A percentile compares a stretch with the other conserved stretches of the same genome.
These are phyloP conservation scores for Acanthopleura granulata DNA, from an alignment of 2,888 invertebrate genomes.

Conservation along the genomic window DNA sequence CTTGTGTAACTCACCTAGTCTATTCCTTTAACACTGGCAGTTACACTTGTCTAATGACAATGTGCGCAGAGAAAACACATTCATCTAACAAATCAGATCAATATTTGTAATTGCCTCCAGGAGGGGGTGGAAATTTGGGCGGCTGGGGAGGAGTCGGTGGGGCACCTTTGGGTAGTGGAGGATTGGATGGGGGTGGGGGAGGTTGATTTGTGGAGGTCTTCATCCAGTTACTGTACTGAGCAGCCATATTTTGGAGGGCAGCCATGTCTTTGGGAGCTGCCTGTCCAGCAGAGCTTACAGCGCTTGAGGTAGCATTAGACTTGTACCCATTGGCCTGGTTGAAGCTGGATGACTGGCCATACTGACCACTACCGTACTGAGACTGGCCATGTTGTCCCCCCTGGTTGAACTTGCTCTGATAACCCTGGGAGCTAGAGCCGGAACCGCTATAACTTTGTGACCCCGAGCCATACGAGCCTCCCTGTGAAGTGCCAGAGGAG, in stretches of 20 bases:
- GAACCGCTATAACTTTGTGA: not conserved
- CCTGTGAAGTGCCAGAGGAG: not conserved
- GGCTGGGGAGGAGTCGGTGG: constrained; percentile 33
- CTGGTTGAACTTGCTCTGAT: not conserved
- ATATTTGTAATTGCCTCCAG: constrained; percentile 18
- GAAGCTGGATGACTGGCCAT: constrained; percentile 6
- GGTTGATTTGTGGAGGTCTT: constrained; percentile 24
- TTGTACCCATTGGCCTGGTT: constrained; percentile 23
- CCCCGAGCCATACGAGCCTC: not conserved
- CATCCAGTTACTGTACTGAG: constrained; percentile 49
- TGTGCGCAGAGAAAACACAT: too few relatives aligned
- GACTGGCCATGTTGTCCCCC: constrained; percentile 17
- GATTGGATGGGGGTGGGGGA: constrained; percentile 28
- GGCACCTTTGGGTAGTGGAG: constrained; percentile 19
- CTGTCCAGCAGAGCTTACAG: constrained; percentile 9
- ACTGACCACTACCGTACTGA: constrained; percentile 18
- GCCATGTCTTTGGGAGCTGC: constrained; percentile 18
- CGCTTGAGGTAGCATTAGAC: not conserved
- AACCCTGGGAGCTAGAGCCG: not conserved
- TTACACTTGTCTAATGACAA: too few relatives aligned
- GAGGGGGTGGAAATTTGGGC: constrained; percentile 22
- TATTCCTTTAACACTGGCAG: too few relatives aligned
- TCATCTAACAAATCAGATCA: too few relatives aligned
- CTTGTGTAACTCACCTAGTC: too few relatives aligned
- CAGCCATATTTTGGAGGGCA: constrained; percentile 36